These are phyloP conservation scores for Gymnogyps californianus DNA, from an alignment of 2,113 vertebrate species.

Conservation along the genomic window DNA sequence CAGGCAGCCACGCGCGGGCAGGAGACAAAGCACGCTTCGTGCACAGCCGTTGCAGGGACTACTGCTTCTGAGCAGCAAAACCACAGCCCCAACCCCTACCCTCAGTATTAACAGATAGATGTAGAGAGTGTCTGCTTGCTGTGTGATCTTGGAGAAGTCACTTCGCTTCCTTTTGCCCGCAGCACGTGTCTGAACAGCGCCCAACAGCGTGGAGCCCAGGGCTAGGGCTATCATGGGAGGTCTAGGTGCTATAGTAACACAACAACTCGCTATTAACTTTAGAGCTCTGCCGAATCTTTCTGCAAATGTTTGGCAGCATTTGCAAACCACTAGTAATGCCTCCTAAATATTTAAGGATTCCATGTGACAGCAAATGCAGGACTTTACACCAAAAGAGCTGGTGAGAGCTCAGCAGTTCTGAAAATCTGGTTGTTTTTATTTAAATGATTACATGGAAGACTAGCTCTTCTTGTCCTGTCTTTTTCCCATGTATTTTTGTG, in stretches of 20 bases:
- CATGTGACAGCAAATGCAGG: neutral
- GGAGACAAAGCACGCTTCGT: neutral
- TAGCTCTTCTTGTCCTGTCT: neutral
- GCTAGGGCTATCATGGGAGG: neutral
- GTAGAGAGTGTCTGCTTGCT: no score
- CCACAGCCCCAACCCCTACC: neutral
- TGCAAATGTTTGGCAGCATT: neutral
- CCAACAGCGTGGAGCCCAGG: neutral
- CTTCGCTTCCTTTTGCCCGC: neutral
- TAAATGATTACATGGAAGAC: neutral
- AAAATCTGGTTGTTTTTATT: neutral
- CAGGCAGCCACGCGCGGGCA: fast-evolving
- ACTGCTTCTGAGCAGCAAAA: neutral
- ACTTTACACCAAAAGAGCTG: neutral
- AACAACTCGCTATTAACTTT: neutral
- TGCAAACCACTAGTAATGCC: neutral
- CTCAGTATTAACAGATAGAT: neutral
- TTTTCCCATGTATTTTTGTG: neutral
- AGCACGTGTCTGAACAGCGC: neutral
- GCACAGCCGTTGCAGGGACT: neutral
- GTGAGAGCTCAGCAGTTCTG: neutral
- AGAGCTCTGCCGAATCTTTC: neutral
- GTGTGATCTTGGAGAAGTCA: neutral
- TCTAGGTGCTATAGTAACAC: neutral
- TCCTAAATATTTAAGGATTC: neutral